Base-by-base conservation (phyloP, 2,113 vertebrate species). In the Progne subis region DNA sequence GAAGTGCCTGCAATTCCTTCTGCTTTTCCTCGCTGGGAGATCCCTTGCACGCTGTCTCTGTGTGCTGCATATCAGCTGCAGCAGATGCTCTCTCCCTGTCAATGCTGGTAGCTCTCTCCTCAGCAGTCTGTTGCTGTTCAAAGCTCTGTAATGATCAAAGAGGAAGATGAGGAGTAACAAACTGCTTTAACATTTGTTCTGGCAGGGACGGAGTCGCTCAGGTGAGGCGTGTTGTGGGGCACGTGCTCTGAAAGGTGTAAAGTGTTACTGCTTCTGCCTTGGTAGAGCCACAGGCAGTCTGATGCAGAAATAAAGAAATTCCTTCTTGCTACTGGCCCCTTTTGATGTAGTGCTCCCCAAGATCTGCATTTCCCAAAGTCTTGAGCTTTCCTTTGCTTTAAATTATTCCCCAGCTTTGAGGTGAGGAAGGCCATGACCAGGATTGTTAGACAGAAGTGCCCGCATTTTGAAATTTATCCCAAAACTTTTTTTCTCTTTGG, bases 21-120 rank as follows among this genome's bases (percentile, higher is more conserved):
- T 77, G 53, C 31, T 37, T n/a, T 12, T 39, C 21, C 56, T 82
- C 19, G 52, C 43, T 12, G 31, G 79, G 69, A 88, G 86, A 32
- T 59, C 14, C 32, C 11, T 59, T 3, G 34, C 32, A 1, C 1
- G 1, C 39, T 52, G 86, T n/a, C 46, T 67, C 37, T 25, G 64
- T 25, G 37, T 0, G 8, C 10, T 6, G 23, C 1, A 0, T 53
- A 32, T 63, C 60, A 56, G 57, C 57, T 56, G 18, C 3, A 44
- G 87, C 70, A 79, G 63, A 34, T 25, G 2, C 32, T 49, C 17
- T 34, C 64, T 91, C 34, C 34, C 39, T 34, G 25, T 32, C 6
- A 11, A 43, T 20, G n/a, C 44, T 74, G 43, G 71, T 28, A 46
- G 39, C 75, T 82, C 75, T 77, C 78, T 86, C 37, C 37, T 74